Conservation (phyloP, 2,797 vertebrate species). For the Alauda arvensis region DNA sequence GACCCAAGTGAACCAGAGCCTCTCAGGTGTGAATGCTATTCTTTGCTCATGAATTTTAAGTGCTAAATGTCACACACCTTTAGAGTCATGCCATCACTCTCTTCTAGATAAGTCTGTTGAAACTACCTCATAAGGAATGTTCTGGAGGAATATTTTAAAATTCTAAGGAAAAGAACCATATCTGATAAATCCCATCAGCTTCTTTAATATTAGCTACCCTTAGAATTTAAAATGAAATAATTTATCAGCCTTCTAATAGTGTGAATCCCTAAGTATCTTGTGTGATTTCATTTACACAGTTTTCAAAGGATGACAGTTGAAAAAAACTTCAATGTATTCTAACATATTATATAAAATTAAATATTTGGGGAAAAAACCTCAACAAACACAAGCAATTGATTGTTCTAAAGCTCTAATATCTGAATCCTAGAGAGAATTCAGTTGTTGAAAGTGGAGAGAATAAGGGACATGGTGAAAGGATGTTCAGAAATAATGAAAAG, state of each 20-base stretch:
- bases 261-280: background rate
- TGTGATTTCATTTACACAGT: background rate
- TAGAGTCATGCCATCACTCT: background rate
- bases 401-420: background rate
- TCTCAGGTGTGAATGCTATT: background rate
- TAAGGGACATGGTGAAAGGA: background rate
- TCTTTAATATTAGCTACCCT: background rate
- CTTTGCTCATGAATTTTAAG: background rate
- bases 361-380: rapidly evolving
- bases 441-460: background rate
- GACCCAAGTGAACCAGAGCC: background rate
- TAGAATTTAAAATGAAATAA: slow-evolving; percentile 1
- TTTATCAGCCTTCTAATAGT: background rate
- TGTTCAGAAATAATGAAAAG: background rate
- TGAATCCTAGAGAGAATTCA: background rate
- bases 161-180: background rate
- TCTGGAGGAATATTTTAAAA: background rate
- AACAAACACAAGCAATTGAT: background rate
- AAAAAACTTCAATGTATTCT: background rate
- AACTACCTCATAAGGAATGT: background rate
- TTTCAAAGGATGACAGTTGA: background rate
- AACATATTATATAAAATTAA: background rate
- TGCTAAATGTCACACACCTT: background rate
- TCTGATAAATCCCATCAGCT: background rate
- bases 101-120: background rate